Base-by-base conservation (phyloP, 2,888 invertebrate genomes). In the Archaeoteleia sp. region DNA sequence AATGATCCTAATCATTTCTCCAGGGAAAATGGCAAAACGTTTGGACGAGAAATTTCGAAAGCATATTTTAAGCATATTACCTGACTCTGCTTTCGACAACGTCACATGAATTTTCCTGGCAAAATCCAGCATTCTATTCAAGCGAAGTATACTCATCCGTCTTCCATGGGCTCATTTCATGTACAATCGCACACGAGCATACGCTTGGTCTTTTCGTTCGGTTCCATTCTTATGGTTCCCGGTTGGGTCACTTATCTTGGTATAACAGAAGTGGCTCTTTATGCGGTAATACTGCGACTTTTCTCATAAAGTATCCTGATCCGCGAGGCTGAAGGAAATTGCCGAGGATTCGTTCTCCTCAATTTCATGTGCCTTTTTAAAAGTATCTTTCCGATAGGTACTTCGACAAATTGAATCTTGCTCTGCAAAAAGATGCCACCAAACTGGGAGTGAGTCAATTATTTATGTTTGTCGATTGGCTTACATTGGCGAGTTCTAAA, bases 251-350 rank as follows among this genome's bases (percentile, higher is more conserved):
- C 65, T 55, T 48, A 60, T 58, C 63, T 60, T 39, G 55, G 45
- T 63, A 68, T 46, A 54, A 58, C 67, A 46, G 51, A 48, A 62
- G 48, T 45, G 42, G 32, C 54, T 43, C 54, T 62, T 57, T 61
- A 46, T 55, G 32, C 45, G 43, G 48, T 67, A 73, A 71, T 72
- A 70, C 73, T 62, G 63, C 54, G 71, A 73, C 73, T 74, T 76
- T 74, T 67, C 71, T 69, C 73, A 61, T 75, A 76, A 74, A 74
- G 35, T 70, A 67, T 67, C 67, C 60, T 49, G 63, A 63, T 58
- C 55, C 42, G 61, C 55, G 32, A 32, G 53, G 43, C 53, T 58
- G 48, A 35, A 58, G 27, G 20, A 49, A 58, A 58, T 58, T 49
- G 48, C 42, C 40, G 29, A 23, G 61, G 53, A 61, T 61, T 61